Evolutionary conservation across 2,888 invertebrate species (phyloP).

Genomic region (Drosophila incognita): DNA sequence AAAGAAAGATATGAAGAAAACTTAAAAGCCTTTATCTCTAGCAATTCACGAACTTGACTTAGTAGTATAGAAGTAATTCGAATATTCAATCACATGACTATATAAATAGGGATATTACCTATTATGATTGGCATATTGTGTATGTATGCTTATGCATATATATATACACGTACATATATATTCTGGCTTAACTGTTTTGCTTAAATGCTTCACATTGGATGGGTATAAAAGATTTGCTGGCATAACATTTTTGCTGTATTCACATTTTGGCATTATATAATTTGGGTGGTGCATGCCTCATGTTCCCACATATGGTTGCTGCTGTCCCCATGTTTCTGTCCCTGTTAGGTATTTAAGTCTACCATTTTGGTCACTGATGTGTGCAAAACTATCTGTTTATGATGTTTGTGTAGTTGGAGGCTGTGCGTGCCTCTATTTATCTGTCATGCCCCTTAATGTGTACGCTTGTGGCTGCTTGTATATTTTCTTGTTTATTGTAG

Average conservation of each 20-base stretch:
- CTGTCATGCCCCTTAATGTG: conserved; percentile 1
- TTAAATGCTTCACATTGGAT: not conserved
- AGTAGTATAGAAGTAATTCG: not conserved
- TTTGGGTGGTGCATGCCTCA: conserved; percentile 7
- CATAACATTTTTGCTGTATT: not conserved
- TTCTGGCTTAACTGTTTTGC: too few relatives aligned
- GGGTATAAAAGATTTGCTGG: too few relatives aligned
- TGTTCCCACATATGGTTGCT: not conserved
- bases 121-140: not conserved
- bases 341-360: not conserved
- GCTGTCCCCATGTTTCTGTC: conserved; percentile 6
- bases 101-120: not conserved
- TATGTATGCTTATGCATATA: not conserved
- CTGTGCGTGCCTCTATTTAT: conserved; percentile 11
- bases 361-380: conserved; percentile 2
- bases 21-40: not conserved
- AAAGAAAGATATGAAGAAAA: not conserved
- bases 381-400: conserved; percentile 16
- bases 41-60: not conserved
- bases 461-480: conserved; percentile 8
- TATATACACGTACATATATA: too few relatives aligned
- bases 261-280: conserved; percentile 19
- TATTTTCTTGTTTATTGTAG: conserved; percentile 37
- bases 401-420: conserved; percentile 7
- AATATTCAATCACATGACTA: not conserved